A percentile compares a stretch with the other conserved stretches of the same genome.
Conservation (phyloP, 2,113 vertebrate species). For the Murina feae region DNA sequence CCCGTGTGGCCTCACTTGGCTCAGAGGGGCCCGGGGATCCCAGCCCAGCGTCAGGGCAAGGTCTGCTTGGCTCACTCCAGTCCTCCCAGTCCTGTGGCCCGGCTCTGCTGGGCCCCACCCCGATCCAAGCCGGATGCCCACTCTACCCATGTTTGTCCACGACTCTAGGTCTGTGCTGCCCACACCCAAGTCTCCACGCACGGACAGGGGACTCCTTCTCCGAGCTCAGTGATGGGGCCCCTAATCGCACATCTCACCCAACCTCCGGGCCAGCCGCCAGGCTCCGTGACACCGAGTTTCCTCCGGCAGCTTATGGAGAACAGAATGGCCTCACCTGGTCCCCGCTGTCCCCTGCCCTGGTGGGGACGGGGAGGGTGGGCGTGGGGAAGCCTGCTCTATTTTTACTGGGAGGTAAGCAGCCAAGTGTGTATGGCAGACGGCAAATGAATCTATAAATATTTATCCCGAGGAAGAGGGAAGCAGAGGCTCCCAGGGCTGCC, state of each 20-base stretch:
- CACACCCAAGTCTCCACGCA: neutral
- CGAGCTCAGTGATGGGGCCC: neutral
- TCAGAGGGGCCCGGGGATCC: too few species aligned
- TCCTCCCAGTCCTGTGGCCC: neutral
- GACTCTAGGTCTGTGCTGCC: neutral
- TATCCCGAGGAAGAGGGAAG: constrained; percentile 82
- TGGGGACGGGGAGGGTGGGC: neutral
- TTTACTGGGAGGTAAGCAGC: constrained; percentile 81
- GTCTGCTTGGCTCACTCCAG: neutral
- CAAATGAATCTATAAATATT: constrained; percentile 85
- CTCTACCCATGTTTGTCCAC: neutral
- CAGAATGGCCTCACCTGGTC: constrained; percentile 8
- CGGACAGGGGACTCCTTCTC: neutral
- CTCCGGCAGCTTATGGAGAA: neutral
- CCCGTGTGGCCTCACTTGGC: neutral
- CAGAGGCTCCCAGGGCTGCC: constrained; percentile 75
- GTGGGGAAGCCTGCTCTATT: constrained; percentile 67
- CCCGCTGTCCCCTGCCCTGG: neutral
- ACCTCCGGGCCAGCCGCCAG: neutral
- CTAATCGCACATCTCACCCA: neutral
- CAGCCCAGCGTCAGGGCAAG: neutral
- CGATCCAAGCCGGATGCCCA: neutral
- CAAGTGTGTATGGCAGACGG: constrained; percentile 80
- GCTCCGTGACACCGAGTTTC: neutral
- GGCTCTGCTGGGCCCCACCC: neutral